phyloP scores from a whole-genome alignment of 2,113 vertebrate species.

The Solea solea region DNA sequence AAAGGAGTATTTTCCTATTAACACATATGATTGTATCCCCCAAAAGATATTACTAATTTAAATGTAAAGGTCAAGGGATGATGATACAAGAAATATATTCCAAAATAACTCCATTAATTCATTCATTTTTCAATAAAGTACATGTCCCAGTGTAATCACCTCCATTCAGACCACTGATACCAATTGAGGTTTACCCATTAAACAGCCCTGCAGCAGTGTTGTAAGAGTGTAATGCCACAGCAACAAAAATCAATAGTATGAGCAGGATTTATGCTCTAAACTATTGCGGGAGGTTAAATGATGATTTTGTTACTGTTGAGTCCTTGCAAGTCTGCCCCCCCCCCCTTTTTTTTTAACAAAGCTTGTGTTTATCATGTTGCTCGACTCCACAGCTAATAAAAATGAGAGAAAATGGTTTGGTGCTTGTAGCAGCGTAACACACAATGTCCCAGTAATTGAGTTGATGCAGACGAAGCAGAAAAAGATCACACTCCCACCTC shows the following conservation, averaged over 20 bases:
- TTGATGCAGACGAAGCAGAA: constrained; percentile 18
- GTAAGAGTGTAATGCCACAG: constrained; percentile 35
- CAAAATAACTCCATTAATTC: neutral
- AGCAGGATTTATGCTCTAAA: constrained; percentile 44
- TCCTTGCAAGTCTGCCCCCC: constrained; percentile 26
- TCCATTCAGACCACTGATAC: neutral
- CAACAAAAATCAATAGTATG: constrained; percentile 39
- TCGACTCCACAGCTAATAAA: constrained; percentile 33
- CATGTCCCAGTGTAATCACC: neutral
- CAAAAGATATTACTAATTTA: neutral
- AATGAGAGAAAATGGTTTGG: constrained; percentile 41
- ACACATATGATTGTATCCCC: neutral
- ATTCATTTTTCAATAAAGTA: neutral
- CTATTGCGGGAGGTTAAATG: constrained; percentile 47
- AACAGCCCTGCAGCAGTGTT: constrained; percentile 18
- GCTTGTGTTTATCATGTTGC: constrained; percentile 54
- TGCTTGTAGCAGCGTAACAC: constrained; percentile 31
- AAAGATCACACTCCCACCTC: constrained; percentile 2
- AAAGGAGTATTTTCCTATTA: constrained; percentile 13
- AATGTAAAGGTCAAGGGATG: neutral
- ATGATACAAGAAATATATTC: neutral
- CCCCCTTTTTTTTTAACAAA: constrained; percentile 51
- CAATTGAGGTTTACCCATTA: constrained; percentile 8
- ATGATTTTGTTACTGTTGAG: constrained; percentile 54
- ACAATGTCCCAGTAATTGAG: constrained; percentile 65